Evolutionary conservation across 2,888 invertebrate species (phyloP).

Genomic region (Diplazon laetatorius): DNA sequence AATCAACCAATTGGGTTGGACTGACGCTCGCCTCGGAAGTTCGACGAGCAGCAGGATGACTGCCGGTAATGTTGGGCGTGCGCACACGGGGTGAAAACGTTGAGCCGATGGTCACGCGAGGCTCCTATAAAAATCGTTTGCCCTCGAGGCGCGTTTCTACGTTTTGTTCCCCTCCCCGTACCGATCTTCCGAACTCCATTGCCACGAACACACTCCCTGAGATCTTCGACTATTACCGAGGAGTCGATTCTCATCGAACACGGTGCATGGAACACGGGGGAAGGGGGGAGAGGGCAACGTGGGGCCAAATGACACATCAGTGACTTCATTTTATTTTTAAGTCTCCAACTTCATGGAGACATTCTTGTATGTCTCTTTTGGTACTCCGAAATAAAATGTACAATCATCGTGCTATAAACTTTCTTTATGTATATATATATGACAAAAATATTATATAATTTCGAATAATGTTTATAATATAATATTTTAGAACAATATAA

Average conservation of each 20-base stretch:
- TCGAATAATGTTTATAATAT: no score
- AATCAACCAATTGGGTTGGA: slow-evolving; percentile 23
- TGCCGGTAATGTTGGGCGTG: slow-evolving; percentile 63
- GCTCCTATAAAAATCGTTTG: slow-evolving; percentile 75
- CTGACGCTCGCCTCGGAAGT: slow-evolving; percentile 3
- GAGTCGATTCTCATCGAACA: slow-evolving; percentile 27
- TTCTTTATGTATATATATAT: no score
- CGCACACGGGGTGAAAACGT: slow-evolving; percentile 75
- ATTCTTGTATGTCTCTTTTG: no score
- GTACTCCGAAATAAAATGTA: no score
- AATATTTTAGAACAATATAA: no score
- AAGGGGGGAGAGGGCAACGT: no score
- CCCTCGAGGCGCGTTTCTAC: slow-evolving; percentile 61
- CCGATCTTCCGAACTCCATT: slow-evolving; percentile 20
- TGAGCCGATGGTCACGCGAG: slow-evolving; percentile 79
- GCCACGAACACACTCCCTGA: slow-evolving; percentile 17
- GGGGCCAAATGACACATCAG: no score
- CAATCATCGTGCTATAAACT: no score
- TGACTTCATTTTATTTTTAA: no score
- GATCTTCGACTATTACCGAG: slow-evolving; percentile 17
- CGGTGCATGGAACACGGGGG: slow-evolving; percentile 1
- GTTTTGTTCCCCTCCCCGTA: slow-evolving; percentile 19
- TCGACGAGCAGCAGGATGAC: slow-evolving; percentile 18
- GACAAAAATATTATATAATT: no score
- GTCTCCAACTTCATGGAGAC: no score